These are phyloP conservation scores for Colossoma macropomum DNA, from an alignment of 2,113 vertebrate species.

Conservation along the genomic window DNA sequence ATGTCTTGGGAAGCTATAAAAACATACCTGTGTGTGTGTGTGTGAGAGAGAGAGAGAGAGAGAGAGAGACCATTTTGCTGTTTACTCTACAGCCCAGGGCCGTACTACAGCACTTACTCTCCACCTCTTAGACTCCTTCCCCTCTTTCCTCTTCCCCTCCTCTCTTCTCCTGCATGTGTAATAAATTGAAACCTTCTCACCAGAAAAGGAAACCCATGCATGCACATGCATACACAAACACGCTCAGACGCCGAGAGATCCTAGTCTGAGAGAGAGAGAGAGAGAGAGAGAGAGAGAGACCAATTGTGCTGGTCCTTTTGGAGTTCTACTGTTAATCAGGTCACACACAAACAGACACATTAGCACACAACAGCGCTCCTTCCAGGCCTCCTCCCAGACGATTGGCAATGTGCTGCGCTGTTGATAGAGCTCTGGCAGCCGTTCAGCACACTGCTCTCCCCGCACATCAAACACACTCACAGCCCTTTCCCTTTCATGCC, in stretches of 20 bases:
- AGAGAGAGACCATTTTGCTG: neutral
- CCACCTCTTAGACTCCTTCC: neutral
- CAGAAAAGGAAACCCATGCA: constrained; percentile 21
- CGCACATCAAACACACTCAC: constrained; percentile 55
- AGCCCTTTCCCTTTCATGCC: constrained; percentile 56
- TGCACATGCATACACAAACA: constrained; percentile 42
- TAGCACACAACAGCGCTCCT: constrained; percentile 52
- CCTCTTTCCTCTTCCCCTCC: neutral
- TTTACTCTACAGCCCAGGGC: neutral
- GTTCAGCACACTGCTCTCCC: constrained; percentile 49
- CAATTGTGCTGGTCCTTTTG: constrained; percentile 40
- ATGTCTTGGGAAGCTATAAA: no score
- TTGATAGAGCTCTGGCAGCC: constrained; percentile 62
- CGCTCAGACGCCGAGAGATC: constrained; percentile 48
- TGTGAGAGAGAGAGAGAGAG: no score
- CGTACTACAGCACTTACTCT: neutral
- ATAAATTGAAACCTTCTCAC: constrained; percentile 24
- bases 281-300: constrained; percentile 22
- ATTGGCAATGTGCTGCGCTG: constrained; percentile 59
- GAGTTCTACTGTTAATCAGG: constrained; percentile 51
- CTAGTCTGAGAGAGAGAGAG: constrained; percentile 53
- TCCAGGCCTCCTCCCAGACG: constrained; percentile 47
- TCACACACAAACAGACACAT: constrained; percentile 57
- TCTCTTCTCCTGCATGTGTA: neutral
- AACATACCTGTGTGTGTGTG: no score